Base-by-base conservation (phyloP, 2,888 invertebrate species). In the Epinotia bilunana region DNA sequence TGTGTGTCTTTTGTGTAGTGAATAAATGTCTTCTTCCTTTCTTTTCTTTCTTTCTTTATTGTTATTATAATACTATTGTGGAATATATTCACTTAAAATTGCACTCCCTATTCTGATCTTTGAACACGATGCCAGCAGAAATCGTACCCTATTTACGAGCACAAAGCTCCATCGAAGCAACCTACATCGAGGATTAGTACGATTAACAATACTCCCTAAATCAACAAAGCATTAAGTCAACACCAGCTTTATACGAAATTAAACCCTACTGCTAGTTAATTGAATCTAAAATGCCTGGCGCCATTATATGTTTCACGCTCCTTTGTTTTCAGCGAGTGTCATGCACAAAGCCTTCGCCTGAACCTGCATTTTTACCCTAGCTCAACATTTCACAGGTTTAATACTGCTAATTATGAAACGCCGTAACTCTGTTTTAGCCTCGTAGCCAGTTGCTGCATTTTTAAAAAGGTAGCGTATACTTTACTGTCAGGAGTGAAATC, bases 381-480 rank as follows among this genome's bases (percentile, higher is more conserved):
- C 69, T 69, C 46, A 58, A 69, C 69, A 69, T 69, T 69, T 69
- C 69, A 69, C 69, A 69, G 69, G 69, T 69, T 60, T 69, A 69
- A 46, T 46, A 23, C 43, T 16, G 57, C 23, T 65, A n/a, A 23
- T 69, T 60, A n/a, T 23, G 11, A 60, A 69, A 46, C 9, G 23
- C 9, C 58, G 23, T 58, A 60, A 46, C 18, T 16, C 0, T 58
- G 28, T 28, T 11, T 18, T 23, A 23, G 5, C 23, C n/a, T 58
- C 4, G 20, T 43, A 69, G 43, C 13, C 23, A 28, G 23, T 23
- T 69, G 23, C 9, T 9, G 12, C 60, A 23, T 60, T 69, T 68
- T 46, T 6, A 46, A 60, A 69, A 18, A 12, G 12, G 1, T 5
- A 0, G 1, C 9, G 16, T 43, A 23, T 28, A 49, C 6, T 5